Conservation (phyloP, 2,113 vertebrate genomes). For the Galeopterus variegatus region DNA sequence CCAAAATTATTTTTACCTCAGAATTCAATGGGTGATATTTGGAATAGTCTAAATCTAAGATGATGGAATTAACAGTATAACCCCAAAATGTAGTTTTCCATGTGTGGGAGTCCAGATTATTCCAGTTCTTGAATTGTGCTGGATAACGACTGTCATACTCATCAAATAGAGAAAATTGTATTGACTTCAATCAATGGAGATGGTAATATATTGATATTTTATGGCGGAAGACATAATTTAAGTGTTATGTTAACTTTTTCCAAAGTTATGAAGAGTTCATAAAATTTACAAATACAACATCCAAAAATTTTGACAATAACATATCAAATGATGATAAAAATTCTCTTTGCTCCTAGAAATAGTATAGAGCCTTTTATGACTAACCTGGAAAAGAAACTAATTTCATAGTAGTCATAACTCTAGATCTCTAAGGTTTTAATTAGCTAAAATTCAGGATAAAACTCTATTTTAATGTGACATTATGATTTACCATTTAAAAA, state of each 20-base stretch:
- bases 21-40: not conserved
- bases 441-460: slow-evolving; percentile 24
- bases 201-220: not conserved
- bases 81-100: not conserved
- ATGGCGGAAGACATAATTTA: not conserved
- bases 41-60: not conserved
- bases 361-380: not conserved
- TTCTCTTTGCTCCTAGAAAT: not conserved
- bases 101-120: not conserved
- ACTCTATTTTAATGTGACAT: slow-evolving; percentile 29
- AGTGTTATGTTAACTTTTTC: not conserved
- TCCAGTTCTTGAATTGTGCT: not conserved
- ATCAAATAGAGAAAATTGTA: not conserved
- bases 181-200: not conserved
- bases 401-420: not conserved
- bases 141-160: not conserved
- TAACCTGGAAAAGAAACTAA: slow-evolving; percentile 43
- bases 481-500: slow-evolving; percentile 37
- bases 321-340: not conserved
- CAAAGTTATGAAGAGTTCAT: not conserved
- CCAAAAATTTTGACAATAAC: not conserved
- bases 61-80: not conserved
- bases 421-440: slow-evolving; percentile 57
- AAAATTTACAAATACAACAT: slow-evolving; percentile 42
- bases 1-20: not conserved